phyloP scores from a whole-genome alignment of 2,888 invertebrate genomes.

The Acleris sparsana region DNA sequence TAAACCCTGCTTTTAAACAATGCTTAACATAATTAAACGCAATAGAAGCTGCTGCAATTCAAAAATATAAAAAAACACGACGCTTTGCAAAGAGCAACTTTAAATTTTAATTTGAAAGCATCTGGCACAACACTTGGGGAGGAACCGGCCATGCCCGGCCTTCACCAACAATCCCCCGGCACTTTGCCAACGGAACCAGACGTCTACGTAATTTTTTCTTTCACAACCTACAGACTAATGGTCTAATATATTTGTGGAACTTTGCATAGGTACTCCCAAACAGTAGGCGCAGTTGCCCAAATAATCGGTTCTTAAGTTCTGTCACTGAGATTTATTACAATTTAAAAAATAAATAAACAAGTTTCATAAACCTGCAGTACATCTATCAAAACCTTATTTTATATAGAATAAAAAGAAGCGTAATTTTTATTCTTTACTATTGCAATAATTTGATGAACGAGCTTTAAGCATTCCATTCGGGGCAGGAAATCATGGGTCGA shows the following conservation, averaged over 20 bases:
- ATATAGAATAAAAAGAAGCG: too few species aligned
- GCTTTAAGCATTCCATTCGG: too few species aligned
- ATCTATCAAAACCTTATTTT: too few species aligned
- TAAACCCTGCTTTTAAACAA: too few species aligned
- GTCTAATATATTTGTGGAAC: constrained; percentile 18
- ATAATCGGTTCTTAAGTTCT: too few species aligned
- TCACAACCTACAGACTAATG: constrained; percentile 29
- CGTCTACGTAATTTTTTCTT: constrained; percentile 29
- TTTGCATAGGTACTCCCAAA: not conserved
- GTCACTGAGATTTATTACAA: too few species aligned
- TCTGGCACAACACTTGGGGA: constrained; percentile 25
- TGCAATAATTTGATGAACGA: too few species aligned
- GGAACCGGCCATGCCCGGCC: constrained; percentile 41
- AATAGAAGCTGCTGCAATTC: not conserved
- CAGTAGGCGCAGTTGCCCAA: not conserved
- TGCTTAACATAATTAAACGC: not conserved
- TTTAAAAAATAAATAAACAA: too few species aligned
- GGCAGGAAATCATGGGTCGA: too few species aligned
- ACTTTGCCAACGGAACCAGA: constrained; percentile 65
- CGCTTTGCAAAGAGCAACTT: not conserved
- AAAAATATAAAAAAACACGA: not conserved
- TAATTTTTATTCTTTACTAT: too few species aligned
- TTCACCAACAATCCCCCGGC: constrained; percentile 55
- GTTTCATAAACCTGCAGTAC: too few species aligned
- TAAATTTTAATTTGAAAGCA: constrained; percentile 25